Conservation (phyloP, 2,797 vertebrate species). For the Muraenolepis orangiensis region DNA sequence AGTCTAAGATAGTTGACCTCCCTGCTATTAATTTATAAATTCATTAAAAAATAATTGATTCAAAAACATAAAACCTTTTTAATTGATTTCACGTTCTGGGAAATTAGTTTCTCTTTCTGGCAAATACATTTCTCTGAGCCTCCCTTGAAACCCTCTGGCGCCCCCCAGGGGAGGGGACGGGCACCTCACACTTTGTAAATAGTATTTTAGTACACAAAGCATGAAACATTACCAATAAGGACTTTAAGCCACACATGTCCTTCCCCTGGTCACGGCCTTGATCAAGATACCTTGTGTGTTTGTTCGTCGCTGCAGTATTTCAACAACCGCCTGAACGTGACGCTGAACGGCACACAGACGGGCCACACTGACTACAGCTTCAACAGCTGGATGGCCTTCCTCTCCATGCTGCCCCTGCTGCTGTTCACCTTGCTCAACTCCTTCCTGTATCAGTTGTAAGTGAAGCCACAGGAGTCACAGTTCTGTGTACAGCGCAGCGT, state of each 20-base stretch:
- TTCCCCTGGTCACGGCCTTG: not conserved
- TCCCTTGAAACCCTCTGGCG: too few species aligned
- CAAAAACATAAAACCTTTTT: too few species aligned
- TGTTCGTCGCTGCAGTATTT: conserved; percentile 76
- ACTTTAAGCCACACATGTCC: not conserved
- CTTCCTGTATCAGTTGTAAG: conserved; percentile 83
- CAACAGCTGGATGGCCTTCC: conserved; percentile 88
- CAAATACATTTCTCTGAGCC: too few species aligned
- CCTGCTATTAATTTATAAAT: too few species aligned
- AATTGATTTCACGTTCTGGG: too few species aligned
- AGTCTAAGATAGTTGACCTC: too few species aligned
- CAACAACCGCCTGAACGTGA: conserved; percentile 58
- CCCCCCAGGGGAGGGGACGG: too few species aligned
- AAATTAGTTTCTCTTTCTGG: too few species aligned
- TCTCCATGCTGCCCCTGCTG: conserved; percentile 87
- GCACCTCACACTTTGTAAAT: too few species aligned
- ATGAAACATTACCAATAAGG: not conserved
- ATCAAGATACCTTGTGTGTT: not conserved
- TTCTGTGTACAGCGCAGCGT: too few species aligned
- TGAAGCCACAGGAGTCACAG: not conserved
- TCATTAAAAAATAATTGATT: too few species aligned
- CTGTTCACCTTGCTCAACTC: conserved; percentile 90
- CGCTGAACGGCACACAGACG: conserved; percentile 51
- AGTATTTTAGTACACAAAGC: not conserved
- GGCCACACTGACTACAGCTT: conserved; percentile 72